A percentile compares a stretch with the other conserved stretches of the same genome.
Conservation (phyloP, 2,113 vertebrate species). For the Tyto alba region DNA sequence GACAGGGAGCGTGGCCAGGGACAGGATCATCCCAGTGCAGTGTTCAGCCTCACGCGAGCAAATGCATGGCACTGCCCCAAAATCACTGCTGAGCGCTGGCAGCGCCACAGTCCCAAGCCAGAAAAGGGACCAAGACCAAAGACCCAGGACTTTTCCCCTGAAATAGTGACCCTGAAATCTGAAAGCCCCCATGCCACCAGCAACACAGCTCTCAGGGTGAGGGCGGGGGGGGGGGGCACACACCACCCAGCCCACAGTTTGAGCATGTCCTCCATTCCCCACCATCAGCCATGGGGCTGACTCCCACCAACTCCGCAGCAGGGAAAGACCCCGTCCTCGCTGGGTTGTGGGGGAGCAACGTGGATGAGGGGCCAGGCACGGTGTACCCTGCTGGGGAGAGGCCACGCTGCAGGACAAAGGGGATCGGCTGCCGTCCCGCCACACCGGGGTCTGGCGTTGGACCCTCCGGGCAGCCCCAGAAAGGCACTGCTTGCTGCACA, state of each 20-base stretch:
- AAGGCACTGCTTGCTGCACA: neutral
- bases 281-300: neutral
- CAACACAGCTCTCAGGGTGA: neutral
- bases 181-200: neutral
- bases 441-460: accelerated
- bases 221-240: neutral
- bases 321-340: accelerated
- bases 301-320: accelerated
- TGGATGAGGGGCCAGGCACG: neutral
- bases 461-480: accelerated
- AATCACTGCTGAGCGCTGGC: neutral
- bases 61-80: neutral
- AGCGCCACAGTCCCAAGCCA: neutral
- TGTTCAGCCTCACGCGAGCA: accelerated
- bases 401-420: neutral
- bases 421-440: accelerated
- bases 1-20: neutral
- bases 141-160: accelerated
- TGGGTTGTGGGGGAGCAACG: accelerated
- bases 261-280: neutral
- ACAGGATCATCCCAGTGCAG: neutral
- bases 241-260: neutral
- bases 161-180: neutral
- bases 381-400: neutral
- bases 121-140: neutral